phyloP scores from a whole-genome alignment of 2,797 vertebrate species.

The Sebastes kiyomatsui region DNA sequence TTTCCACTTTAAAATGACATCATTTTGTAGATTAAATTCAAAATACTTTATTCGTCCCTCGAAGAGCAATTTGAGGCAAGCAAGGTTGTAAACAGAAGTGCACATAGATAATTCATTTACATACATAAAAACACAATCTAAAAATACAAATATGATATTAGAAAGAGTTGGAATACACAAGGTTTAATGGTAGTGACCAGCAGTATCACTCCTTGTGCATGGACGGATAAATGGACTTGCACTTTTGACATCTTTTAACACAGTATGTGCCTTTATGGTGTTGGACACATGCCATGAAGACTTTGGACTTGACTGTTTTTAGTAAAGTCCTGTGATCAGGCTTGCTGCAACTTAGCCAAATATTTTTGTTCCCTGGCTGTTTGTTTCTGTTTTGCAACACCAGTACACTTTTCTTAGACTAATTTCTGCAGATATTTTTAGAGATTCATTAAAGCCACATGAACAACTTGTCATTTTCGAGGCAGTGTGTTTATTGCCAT shows the following conservation, averaged over 20 bases:
- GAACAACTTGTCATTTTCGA: not conserved
- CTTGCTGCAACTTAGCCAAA: not conserved
- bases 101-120: too few relatives aligned
- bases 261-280: not conserved
- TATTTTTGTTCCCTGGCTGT: not conserved
- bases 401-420: not conserved
- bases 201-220: not conserved
- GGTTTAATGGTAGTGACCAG: not conserved
- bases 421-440: not conserved
- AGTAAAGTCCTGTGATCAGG: not conserved
- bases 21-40: accelerated
- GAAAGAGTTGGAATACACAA: not conserved
- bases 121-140: accelerated
- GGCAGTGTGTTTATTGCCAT: not conserved
- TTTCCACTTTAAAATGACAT: not conserved
- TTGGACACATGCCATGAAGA: not conserved
- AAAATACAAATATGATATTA: not conserved
- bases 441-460: not conserved
- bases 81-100: too few relatives aligned
- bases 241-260: not conserved
- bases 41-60: too few relatives aligned
- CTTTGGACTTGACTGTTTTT: not conserved
- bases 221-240: not conserved
- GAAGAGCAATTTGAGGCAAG: too few relatives aligned
- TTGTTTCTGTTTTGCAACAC: not conserved